Conservation (phyloP, 2,888 invertebrate genomes). For the Malthinus seriepunctatus region DNA sequence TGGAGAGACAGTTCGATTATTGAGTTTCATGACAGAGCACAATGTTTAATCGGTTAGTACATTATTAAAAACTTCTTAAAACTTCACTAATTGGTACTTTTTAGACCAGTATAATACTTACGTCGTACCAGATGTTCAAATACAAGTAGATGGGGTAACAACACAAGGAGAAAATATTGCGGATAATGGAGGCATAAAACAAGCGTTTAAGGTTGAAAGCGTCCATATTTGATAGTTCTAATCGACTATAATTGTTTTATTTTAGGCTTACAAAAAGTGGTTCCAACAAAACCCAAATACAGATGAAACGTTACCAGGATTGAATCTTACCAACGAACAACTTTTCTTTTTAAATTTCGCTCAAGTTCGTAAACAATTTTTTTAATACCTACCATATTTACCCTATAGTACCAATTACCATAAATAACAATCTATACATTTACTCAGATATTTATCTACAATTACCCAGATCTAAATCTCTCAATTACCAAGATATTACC, state of each 20-base stretch:
- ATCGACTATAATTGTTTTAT: neutral
- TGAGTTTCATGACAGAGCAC: slow-evolving; percentile 74
- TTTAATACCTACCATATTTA: neutral
- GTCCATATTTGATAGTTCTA: neutral
- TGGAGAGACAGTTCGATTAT: slow-evolving; percentile 78
- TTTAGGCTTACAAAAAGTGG: slow-evolving; percentile 80
- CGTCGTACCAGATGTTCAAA: slow-evolving; percentile 76
- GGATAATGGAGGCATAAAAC: slow-evolving; percentile 94
- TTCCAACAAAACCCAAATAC: slow-evolving; percentile 63
- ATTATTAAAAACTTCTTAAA: neutral
- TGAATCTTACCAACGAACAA: slow-evolving; percentile 78
- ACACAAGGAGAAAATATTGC: slow-evolving; percentile 94
- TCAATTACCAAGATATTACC: too few species aligned
- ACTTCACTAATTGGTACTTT: slow-evolving; percentile 21
- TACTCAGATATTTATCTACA: too few species aligned
- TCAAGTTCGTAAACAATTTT: slow-evolving; percentile 55
- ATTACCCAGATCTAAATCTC: too few species aligned
- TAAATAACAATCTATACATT: too few species aligned
- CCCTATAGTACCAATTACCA: neutral
- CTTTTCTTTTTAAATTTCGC: slow-evolving; percentile 91
- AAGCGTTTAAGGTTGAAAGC: slow-evolving; percentile 68
- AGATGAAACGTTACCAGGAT: slow-evolving; percentile 69
- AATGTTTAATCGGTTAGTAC: slow-evolving; percentile 68
- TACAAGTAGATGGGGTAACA: slow-evolving; percentile 74
- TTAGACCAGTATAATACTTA: slow-evolving; percentile 83